Base-by-base conservation (phyloP, 2,113 vertebrate species). In the Oncorhynchus gorbuscha region DNA sequence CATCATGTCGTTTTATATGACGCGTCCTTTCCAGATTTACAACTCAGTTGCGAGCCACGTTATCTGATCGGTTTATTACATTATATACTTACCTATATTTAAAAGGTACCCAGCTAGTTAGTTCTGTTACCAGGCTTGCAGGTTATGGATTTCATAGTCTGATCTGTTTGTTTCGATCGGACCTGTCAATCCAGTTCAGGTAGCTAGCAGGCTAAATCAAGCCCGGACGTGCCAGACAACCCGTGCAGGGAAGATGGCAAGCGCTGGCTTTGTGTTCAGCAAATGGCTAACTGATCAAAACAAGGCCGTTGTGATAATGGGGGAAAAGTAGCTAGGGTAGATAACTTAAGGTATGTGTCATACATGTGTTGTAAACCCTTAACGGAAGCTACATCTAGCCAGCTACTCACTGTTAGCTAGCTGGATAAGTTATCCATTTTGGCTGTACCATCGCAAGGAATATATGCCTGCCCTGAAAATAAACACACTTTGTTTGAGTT, bases 21-120 rank as follows among this genome's bases (percentile, higher is more conserved):
- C 91, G 91, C 91, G 91, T 91, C 91, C 91, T 92, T 92, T 89
- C 87, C 22, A 14, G 81, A 84, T 75, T 83, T 82, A 87, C 72
- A 87, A 84, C 84, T 91, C 90, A 79, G 81, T 66, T 67, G 65
- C 22, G 65, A 62, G n/a, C 59, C 59, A 62, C n/a, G 26, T 28
- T 67, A 67, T 67, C 24, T 67, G n/a, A 67, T 30, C n/a, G 11
- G 16, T 18, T 55, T 9, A 62, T 62, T 22, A 62, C n/a, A 55
- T 30, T 67, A 32, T 12, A 28, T 4, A 32, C 24, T 30, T 30
- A 67, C 4, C 26, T 14, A 30, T 14, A 18, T 64, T n/a, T 64
- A 26, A 22, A 64, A 28, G 11, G 2, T 28, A 67, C 3, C 24
- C 11, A 26, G 6, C 8, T 26, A 58, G 55, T 62, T 62, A 9